phyloP scores from a whole-genome alignment of 2,888 invertebrate species.

The Spatulosminthurus flaviceps region DNA sequence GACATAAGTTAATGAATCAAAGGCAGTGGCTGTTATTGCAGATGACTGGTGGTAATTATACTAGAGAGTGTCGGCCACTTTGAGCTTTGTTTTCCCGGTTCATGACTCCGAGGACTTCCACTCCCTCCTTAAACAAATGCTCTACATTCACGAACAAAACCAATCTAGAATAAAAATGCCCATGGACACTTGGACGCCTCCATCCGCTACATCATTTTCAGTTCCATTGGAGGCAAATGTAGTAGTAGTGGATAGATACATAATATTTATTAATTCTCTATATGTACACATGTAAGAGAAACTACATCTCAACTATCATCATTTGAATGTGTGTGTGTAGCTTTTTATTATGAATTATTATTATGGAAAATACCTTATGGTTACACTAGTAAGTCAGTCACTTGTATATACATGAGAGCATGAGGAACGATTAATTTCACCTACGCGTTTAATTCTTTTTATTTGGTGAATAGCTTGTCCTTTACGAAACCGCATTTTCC shows the following conservation, averaged over 20 bases:
- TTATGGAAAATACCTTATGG: background rate
- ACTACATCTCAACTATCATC: background rate
- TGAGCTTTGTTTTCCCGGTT: conserved; percentile 37
- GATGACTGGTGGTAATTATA: conserved; percentile 47
- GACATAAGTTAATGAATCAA: conserved; percentile 49
- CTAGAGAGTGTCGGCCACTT: conserved; percentile 43
- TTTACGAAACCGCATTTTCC: conserved; percentile 1
- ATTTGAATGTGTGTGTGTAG: background rate
- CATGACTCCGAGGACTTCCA: conserved; percentile 35
- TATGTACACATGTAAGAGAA: no score
- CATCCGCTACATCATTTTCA: conserved; percentile 18
- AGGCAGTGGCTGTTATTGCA: conserved; percentile 44
- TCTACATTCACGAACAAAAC: conserved; percentile 41
- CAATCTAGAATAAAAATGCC: conserved; percentile 33
- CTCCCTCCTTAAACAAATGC: conserved; percentile 46
- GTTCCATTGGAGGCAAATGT: background rate
- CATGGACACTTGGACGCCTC: conserved; percentile 34
- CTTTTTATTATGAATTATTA: conserved; percentile 23
- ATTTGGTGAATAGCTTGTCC: conserved; percentile 14
- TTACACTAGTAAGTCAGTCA: no score
- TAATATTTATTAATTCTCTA: background rate
- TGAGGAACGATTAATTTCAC: conserved; percentile 28
- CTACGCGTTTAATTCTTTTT: conserved; percentile 25
- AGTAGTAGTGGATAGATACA: background rate
- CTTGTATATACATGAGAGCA: background rate